These are phyloP conservation scores for Hippotragus niger DNA, from an alignment of 2,113 vertebrate genomes.

Conservation along the genomic window DNA sequence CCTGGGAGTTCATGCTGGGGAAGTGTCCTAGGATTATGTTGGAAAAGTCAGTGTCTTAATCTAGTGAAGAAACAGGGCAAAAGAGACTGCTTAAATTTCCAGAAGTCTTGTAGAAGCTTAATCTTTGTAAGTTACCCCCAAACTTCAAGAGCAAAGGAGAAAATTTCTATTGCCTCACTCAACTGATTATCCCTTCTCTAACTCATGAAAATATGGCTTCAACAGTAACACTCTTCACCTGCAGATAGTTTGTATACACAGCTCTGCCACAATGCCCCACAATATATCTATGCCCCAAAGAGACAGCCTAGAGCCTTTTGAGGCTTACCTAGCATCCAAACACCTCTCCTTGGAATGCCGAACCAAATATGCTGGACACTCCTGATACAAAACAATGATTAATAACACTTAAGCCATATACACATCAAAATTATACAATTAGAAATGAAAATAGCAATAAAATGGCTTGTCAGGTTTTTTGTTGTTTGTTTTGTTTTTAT, in stretches of 20 bases:
- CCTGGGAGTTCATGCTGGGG: not conserved
- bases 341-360: not conserved
- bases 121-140: not conserved
- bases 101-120: not conserved
- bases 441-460: not conserved
- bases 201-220: not conserved
- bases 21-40: not conserved
- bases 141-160: not conserved
- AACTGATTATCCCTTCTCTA: not conserved
- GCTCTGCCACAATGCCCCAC: not conserved
- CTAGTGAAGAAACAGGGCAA: not conserved
- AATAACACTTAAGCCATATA: not conserved
- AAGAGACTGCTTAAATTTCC: not conserved
- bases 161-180: not conserved
- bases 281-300: not conserved
- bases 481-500: not conserved
- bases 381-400: not conserved
- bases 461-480: not conserved
- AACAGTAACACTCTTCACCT: not conserved
- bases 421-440: not conserved
- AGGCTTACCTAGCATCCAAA: not conserved
- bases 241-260: not conserved
- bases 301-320: not conserved
- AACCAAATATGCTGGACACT: not conserved
- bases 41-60: not conserved